phyloP scores from a whole-genome alignment of 2,113 vertebrate species.

The Ardeotis arabs region DNA sequence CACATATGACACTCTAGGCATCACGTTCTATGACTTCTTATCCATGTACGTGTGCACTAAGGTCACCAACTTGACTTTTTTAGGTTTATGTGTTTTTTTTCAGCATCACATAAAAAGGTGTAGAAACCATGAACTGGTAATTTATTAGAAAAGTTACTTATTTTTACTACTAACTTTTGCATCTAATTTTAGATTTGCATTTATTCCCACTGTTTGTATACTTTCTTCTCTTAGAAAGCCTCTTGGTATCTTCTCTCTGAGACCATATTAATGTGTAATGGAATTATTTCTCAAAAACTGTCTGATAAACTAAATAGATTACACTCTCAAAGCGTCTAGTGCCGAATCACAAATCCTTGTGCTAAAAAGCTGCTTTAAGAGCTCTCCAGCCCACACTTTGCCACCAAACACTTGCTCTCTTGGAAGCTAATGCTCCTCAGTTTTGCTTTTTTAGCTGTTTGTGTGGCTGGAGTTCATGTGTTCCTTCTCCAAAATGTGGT shows the following conservation, averaged over 20 bases:
- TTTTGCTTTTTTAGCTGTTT: background rate
- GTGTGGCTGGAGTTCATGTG: background rate
- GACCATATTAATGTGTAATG: background rate
- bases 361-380: background rate
- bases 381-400: background rate
- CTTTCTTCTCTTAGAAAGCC: background rate
- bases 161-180: background rate
- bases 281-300: background rate
- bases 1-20: background rate
- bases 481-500: background rate
- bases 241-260: background rate
- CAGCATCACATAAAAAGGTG: background rate
- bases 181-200: background rate
- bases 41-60: background rate
- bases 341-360: background rate
- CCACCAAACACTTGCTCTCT: background rate
- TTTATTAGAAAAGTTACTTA: background rate
- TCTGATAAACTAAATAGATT: background rate
- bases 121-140: background rate
- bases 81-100: background rate
- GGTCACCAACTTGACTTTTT: background rate
- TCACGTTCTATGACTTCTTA: background rate
- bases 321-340: rapidly evolving
- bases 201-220: background rate
- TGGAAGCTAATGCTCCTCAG: background rate